A percentile compares a stretch with the other conserved stretches of the same genome.
phyloP scores from a whole-genome alignment of 2,797 vertebrate genomes.

The Xiphorhynchus erythropygius region DNA sequence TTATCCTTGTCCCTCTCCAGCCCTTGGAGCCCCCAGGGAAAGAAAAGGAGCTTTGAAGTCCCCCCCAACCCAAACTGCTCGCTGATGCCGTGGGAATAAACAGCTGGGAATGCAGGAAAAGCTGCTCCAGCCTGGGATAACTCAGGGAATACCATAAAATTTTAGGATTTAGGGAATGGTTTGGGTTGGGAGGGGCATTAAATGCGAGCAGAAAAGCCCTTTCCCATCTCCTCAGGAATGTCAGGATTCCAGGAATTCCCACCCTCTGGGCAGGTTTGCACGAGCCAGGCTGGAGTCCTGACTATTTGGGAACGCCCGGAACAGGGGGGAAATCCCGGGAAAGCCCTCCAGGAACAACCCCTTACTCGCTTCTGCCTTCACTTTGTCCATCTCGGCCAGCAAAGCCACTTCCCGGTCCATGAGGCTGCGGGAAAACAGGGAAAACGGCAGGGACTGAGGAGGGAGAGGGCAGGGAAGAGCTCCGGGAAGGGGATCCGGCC shows the following conservation, averaged over 20 bases:
- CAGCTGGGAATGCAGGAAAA: no score
- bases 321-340: not conserved
- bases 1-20: no score
- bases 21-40: no score
- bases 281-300: not conserved
- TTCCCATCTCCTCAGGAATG: not conserved
- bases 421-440: slow-evolving; percentile 75
- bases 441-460: not conserved
- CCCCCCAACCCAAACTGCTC: no score
- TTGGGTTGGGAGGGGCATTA: not conserved
- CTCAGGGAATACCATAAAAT: no score
- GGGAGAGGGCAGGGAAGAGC: not conserved
- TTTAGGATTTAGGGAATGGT: no score
- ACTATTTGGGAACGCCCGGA: not conserved
- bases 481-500: not conserved
- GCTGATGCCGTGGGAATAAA: no score
- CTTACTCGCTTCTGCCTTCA: slow-evolving; percentile 96
- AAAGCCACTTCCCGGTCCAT: slow-evolving; percentile 96
- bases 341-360: not conserved
- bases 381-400: slow-evolving; percentile 94
- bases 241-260: not conserved
- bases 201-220: not conserved
- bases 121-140: no score
- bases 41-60: no score
- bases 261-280: not conserved